Evolutionary conservation across 2,113 vertebrate species (phyloP).

Genomic region (Asarcornis scutulata): DNA sequence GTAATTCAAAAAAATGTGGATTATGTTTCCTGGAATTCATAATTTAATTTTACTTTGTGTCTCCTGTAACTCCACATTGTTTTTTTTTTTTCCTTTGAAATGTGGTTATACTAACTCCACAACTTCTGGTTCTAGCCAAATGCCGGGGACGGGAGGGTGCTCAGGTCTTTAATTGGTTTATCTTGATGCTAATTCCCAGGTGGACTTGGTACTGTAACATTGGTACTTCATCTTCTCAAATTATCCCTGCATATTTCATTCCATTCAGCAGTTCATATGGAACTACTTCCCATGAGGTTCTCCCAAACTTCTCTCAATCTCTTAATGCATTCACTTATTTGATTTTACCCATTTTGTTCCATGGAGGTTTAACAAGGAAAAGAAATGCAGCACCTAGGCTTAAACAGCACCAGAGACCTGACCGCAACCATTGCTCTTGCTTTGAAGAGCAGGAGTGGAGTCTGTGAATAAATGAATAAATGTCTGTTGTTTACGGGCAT

Average conservation of each 20-base stretch:
- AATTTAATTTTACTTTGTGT: conserved; percentile 2
- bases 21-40: neutral
- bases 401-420: neutral
- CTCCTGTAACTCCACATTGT: conserved; percentile 14
- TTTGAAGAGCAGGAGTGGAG: neutral
- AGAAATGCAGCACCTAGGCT: neutral
- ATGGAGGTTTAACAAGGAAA: neutral
- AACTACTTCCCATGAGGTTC: neutral
- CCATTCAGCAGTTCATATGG: neutral
- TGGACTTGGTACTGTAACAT: neutral
- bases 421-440: neutral
- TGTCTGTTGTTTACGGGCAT: neutral
- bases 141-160: neutral
- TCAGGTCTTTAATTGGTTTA: neutral
- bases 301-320: neutral
- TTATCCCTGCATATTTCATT: neutral
- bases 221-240: neutral
- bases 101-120: conserved; percentile 30
- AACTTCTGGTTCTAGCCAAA: neutral
- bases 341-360: neutral
- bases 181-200: neutral
- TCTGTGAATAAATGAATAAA: neutral
- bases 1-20: neutral
- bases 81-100: neutral
- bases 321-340: neutral